Evolutionary conservation across 2,113 vertebrate genomes (phyloP).

Genomic region (Amblyornis subalaris): DNA sequence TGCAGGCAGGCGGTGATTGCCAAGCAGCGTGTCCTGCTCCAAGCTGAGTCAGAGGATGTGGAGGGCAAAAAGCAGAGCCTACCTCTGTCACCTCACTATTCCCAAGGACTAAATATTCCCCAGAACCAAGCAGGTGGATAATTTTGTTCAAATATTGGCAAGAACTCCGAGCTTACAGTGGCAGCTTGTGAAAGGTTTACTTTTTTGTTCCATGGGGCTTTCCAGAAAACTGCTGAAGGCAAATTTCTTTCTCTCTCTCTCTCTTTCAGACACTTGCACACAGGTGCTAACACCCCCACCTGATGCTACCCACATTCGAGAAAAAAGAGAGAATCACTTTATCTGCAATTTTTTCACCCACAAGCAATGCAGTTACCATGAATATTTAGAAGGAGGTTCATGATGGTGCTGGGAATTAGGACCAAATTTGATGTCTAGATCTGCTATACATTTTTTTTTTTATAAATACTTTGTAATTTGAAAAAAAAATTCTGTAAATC

Average conservation of each 20-base stretch:
- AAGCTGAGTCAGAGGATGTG: neutral
- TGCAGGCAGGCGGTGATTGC: neutral
- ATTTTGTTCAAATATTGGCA: neutral
- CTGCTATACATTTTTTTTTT: neutral
- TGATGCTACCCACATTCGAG: neutral
- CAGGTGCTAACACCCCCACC: neutral
- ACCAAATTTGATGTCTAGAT: neutral
- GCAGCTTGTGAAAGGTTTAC: neutral
- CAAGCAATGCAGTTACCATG: neutral
- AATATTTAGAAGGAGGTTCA: neutral
- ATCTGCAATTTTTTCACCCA: neutral
- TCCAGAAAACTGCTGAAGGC: neutral
- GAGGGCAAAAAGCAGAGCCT: neutral
- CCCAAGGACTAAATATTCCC: neutral
- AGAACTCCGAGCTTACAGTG: neutral
- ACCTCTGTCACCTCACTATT: neutral
- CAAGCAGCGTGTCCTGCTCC: neutral
- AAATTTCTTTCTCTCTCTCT: neutral
- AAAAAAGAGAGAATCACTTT: neutral
- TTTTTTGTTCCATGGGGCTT: neutral
- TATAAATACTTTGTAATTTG: neutral
- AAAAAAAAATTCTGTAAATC: neutral
- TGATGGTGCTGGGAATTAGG: neutral
- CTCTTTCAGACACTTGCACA: neutral
- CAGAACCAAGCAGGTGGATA: neutral